Evolutionary conservation across 2,113 vertebrate genomes (phyloP), one percentile per base, ranked within the genome.

Genomic region (Phocoena phocoena): DNA sequence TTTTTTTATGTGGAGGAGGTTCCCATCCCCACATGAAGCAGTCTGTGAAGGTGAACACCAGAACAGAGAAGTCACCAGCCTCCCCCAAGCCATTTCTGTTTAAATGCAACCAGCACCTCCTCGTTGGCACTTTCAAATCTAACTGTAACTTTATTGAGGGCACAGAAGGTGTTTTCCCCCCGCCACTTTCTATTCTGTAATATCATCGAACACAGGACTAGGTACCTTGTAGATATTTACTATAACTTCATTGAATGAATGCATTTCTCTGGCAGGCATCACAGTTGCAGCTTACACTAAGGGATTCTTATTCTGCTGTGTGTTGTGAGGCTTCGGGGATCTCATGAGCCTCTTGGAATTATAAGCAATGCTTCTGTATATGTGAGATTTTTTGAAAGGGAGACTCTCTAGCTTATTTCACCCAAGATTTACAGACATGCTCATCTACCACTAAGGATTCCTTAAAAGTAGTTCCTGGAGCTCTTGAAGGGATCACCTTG

Each of bases 11-110:
- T 31, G 36, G 38, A 26, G 4, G n/a, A 47, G 21, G 53, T 63
- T 0, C 18, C 26, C 0, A 4, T 41, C 23, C 7, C 85, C 21
- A 73, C 3, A 17, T 26, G 50, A 70, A 50, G 28, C 7, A 2
- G 4, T 18, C 76, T 63, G 41, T 41, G n/a, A 5, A 85, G 33
- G 23, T 9, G 70, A 83, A 12, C 68, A 20, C 12, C 0, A 1
- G 33, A n/a, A 33, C 70, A 50, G 60, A 4, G 11, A 70, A 17
- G 4, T 44, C 92, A 62, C 10, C 13, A 70, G 62, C 2, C 17
- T 80, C 33, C 62, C 44, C 15, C 1, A 14, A 33, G 65, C 41
- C 26, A n/a, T 73, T 79, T 94, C 80, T 70, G 7, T 53, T 85
- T 58, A 47, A 50, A 38, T 36, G 58, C 15, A 77, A 11, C 85